Percentiles rank a stretch among this genome's conserved stretches.
phyloP scores from a whole-genome alignment of 1,140 invertebrate species.

The Drosophila suzukii region DNA sequence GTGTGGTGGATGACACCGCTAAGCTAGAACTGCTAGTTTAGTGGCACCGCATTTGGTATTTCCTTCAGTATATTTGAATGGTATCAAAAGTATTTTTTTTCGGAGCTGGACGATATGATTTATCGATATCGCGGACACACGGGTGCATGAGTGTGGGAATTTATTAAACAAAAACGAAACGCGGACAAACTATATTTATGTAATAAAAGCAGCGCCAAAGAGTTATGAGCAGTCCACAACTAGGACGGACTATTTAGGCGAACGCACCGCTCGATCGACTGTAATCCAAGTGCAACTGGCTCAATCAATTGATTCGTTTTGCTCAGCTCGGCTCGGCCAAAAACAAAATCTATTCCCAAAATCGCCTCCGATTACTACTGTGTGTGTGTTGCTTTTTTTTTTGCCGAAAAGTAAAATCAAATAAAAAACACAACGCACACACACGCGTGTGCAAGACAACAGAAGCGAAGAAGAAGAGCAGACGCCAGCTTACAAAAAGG shows the following conservation, averaged over 20 bases:
- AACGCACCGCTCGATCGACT: not conserved
- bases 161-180: constrained; percentile 34
- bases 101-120: no score
- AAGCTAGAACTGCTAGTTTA: no score
- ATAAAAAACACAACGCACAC: constrained; percentile 24
- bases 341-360: constrained; percentile 16
- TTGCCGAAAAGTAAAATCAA: constrained; percentile 30
- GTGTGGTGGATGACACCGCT: no score
- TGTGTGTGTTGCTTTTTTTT: constrained; percentile 1
- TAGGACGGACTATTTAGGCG: constrained; percentile 1
- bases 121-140: no score
- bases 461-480: constrained; percentile 19
- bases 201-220: constrained; percentile 21
- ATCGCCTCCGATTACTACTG: not conserved
- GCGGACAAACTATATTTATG: constrained; percentile 35
- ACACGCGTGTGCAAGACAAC: constrained; percentile 9
- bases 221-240: constrained; percentile 6
- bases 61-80: no score
- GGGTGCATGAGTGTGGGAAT: constrained; percentile 18
- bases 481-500: constrained; percentile 6
- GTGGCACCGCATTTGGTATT: no score
- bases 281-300: constrained; percentile 12
- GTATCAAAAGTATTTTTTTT: no score
- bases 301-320: constrained; percentile 16
- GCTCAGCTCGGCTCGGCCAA: constrained; percentile 27